These are phyloP conservation scores for Gallinago solitaria DNA, from an alignment of 2,797 vertebrate genomes.

Conservation along the genomic window DNA sequence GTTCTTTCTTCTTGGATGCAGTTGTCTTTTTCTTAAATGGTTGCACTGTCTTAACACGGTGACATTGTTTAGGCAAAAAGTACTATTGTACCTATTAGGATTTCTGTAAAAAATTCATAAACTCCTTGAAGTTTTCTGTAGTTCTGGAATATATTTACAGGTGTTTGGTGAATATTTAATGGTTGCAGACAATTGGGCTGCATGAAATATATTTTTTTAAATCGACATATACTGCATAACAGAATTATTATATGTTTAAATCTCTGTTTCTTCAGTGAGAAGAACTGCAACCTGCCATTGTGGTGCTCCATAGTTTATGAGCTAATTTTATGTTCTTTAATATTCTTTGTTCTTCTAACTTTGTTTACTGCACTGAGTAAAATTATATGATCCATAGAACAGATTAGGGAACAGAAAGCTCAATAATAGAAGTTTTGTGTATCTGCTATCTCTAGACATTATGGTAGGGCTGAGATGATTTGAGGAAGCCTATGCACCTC, in stretches of 20 bases:
- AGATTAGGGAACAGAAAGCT: slow-evolving; percentile 46
- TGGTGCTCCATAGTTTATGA: slow-evolving; percentile 61
- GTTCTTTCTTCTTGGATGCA: neutral
- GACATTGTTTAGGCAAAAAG: neutral
- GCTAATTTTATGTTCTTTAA: slow-evolving; percentile 70
- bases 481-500: neutral
- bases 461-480: neutral
- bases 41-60: neutral
- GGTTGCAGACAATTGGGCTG: neutral
- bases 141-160: neutral
- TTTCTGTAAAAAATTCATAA: neutral
- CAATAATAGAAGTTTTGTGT: slow-evolving; percentile 19
- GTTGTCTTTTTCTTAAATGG: neutral
- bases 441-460: neutral
- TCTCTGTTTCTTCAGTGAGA: slow-evolving; percentile 56
- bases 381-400: slow-evolving; percentile 68
- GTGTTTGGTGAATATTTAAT: slow-evolving; percentile 44
- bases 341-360: slow-evolving; percentile 52
- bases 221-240: neutral
- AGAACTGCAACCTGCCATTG: slow-evolving; percentile 40
- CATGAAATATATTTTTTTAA: neutral
- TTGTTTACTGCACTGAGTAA: slow-evolving; percentile 73
- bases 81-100: neutral
- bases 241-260: slow-evolving; percentile 65
- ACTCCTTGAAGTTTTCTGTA: neutral